Base-by-base conservation (phyloP, 2,797 vertebrate genomes). In the Coendou prehensilis region DNA sequence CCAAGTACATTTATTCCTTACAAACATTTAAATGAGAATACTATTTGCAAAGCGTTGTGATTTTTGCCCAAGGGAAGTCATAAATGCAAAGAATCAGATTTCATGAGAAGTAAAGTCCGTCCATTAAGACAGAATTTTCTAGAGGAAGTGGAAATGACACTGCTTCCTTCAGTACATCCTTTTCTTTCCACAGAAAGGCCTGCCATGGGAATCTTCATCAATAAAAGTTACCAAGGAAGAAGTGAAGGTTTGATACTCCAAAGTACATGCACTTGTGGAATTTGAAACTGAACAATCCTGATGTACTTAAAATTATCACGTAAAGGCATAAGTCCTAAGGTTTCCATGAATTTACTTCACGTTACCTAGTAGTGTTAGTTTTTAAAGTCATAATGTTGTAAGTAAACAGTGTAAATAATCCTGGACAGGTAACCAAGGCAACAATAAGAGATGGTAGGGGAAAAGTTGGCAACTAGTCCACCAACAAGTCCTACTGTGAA, bases 71-170 rank as follows among this genome's bases (percentile, higher is more conserved):
- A 18, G 18, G 22, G 37, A 91, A 89, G 33, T 78, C 28, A 63
- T 63, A 89, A 89, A 84, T 78, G 67, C 41, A 95, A 97, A 83
- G 28, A 92, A 76, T 87, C 78, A 63, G 95, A 91, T 78, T 75
- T 86, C 37, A 0, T 26, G 56, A 28, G 26, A 93, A 37, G 54
- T 69, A 71, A 96, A 78, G 37, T 15, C 41, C 63, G 56, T 33
- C 54, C 23, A 54, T 76, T 45, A 94, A 89, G 11, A 93, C 14
- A 67, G 30, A 83, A 45, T 7, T 76, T 59, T 87, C 64, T 28
- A 84, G 69, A 84, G 50, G 17, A 96, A 73, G 10, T 81, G 1
- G 84, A 94, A 87, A 89, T 33, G 9, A 30, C 7, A 9, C 56
- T 37, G 20, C 4, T 90, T 78, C 30, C 85, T 93, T 95, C 33